These are phyloP conservation scores for Lissonota sp. DNA, from an alignment of 2,888 invertebrate species.

Conservation along the genomic window DNA sequence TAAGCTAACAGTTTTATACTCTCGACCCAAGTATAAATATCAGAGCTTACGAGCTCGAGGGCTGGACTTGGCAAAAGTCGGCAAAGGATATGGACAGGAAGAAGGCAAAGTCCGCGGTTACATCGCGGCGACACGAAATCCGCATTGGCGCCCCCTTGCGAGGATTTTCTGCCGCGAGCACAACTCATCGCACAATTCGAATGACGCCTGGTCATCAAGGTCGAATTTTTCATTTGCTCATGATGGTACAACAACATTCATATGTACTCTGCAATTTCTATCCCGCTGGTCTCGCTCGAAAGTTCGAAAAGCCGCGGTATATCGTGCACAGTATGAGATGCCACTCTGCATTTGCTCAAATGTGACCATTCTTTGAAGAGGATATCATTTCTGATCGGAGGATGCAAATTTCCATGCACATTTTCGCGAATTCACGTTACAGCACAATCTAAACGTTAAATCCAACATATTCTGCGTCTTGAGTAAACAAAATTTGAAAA, in stretches of 20 bases:
- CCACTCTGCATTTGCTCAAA: no score
- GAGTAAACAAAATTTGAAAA: no score
- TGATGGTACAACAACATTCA: background rate
- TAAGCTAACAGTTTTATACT: conserved; percentile 83
- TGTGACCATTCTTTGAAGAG: no score
- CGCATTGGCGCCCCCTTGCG: conserved; percentile 35
- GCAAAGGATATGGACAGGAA: conserved; percentile 25
- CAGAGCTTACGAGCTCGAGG: conserved; percentile 80
- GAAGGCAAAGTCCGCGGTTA: background rate
- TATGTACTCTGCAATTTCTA: background rate
- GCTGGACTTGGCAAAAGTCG: conserved; percentile 41
- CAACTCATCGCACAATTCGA: conserved; percentile 21
- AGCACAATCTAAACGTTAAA: no score
- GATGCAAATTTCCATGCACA: no score
- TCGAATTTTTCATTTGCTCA: conserved; percentile 44
- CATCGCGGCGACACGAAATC: conserved; percentile 3
- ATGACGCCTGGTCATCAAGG: conserved; percentile 50
- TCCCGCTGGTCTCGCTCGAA: no score
- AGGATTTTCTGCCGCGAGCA: conserved; percentile 1
- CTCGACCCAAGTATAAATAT: conserved; percentile 79
- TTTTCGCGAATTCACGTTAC: no score
- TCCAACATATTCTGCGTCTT: no score
- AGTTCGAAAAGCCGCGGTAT: no score
- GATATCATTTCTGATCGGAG: no score
- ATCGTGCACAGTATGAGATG: no score